Conservation (phyloP, 2,888 invertebrate species). For the Aphrophora alni region DNA sequence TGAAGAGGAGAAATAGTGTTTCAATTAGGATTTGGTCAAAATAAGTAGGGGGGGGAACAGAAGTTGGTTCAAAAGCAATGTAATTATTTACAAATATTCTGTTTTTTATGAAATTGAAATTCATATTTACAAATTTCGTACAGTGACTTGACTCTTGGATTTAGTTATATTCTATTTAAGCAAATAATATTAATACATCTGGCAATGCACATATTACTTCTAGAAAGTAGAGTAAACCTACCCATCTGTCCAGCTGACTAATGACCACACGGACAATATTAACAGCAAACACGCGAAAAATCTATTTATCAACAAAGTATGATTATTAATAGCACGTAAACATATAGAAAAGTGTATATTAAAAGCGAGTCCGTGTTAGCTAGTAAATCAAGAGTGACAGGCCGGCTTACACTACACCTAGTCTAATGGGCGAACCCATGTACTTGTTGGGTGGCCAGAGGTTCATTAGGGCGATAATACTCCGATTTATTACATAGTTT, state of each 20-base stretch:
- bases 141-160: no score
- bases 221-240: no score
- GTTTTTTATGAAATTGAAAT: no score
- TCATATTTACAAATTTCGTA: no score
- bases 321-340: neutral
- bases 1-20: no score
- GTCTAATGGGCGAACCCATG: neutral
- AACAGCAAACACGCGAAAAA: neutral
- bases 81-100: no score
- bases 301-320: neutral
- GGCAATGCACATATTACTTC: no score
- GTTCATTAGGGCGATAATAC: slow-evolving; percentile 6
- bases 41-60: no score
- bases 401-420: neutral
- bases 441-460: neutral
- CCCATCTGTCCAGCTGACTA: neutral
- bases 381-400: neutral
- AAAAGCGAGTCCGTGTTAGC: neutral
- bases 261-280: neutral
- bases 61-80: no score
- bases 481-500: neutral
- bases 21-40: no score
- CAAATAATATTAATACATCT: no score
- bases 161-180: no score
- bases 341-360: slow-evolving; percentile 6